phyloP scores from a whole-genome alignment of 2,888 invertebrate genomes.

The Sarcophaga subvicina region DNA sequence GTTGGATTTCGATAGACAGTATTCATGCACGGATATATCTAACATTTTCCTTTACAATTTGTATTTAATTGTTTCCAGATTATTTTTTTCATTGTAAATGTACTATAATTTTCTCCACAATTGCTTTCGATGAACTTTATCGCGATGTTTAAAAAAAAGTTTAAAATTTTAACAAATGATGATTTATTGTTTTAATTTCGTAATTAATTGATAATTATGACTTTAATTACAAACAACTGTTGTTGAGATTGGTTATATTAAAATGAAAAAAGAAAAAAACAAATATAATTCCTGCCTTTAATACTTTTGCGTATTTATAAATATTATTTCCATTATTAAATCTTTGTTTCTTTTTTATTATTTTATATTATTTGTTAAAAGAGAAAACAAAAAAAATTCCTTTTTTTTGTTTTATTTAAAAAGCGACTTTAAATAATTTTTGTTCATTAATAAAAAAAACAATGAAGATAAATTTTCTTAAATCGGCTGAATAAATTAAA shows the following conservation, averaged over 20 bases:
- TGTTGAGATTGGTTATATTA: slow-evolving; percentile 2
- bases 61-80: too few relatives aligned
- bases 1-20: too few relatives aligned
- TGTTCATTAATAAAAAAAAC: background rate
- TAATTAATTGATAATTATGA: too few relatives aligned
- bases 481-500: background rate
- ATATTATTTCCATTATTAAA: background rate
- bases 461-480: background rate
- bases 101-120: too few relatives aligned
- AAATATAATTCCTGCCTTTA: background rate
- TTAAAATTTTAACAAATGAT: too few relatives aligned
- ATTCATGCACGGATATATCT: too few relatives aligned
- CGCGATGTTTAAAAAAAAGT: too few relatives aligned
- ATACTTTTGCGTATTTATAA: background rate
- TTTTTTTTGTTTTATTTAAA: background rate
- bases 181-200: too few relatives aligned
- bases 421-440: slow-evolving; percentile 41
- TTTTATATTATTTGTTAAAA: background rate
- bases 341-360: background rate
- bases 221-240: background rate
- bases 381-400: background rate
- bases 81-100: too few relatives aligned
- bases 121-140: too few relatives aligned
- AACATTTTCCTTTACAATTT: too few relatives aligned
- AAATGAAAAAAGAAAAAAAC: too few relatives aligned